Conservation (phyloP, 2,797 vertebrate genomes). For the Okamejei kenojei region DNA sequence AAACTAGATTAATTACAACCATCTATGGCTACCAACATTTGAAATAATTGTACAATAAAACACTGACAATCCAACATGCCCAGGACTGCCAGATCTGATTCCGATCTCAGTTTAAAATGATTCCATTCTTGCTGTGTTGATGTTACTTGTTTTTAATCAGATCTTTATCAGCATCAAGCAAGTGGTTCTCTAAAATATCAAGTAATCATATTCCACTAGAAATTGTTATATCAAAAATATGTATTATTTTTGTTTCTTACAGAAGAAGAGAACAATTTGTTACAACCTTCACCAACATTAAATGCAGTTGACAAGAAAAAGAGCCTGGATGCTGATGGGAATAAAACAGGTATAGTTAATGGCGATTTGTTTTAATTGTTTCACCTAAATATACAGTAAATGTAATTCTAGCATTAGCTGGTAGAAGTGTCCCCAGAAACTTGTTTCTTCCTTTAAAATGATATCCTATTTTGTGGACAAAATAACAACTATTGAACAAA, state of each 20-base stretch:
- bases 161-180: neutral
- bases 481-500: no score
- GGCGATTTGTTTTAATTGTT: slow-evolving; percentile 39
- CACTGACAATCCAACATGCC: no score
- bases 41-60: no score
- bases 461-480: neutral
- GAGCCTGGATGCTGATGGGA: slow-evolving; percentile 50
- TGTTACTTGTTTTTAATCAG: neutral
- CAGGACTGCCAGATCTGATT: no score
- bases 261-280: slow-evolving; percentile 65
- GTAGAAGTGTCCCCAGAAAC: no score
- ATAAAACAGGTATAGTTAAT: slow-evolving; percentile 52
- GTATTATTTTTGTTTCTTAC: slow-evolving; percentile 46
- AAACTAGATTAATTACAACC: neutral
- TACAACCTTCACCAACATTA: neutral
- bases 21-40: neutral
- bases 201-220: neutral
- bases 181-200: neutral
- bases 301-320: slow-evolving; percentile 46
- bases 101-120: neutral
- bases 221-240: neutral
- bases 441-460: neutral
- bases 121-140: neutral
- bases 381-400: neutral
- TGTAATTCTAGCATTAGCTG: neutral